Conservation (phyloP, 2,797 vertebrate genomes). For the Prionace glauca region DNA sequence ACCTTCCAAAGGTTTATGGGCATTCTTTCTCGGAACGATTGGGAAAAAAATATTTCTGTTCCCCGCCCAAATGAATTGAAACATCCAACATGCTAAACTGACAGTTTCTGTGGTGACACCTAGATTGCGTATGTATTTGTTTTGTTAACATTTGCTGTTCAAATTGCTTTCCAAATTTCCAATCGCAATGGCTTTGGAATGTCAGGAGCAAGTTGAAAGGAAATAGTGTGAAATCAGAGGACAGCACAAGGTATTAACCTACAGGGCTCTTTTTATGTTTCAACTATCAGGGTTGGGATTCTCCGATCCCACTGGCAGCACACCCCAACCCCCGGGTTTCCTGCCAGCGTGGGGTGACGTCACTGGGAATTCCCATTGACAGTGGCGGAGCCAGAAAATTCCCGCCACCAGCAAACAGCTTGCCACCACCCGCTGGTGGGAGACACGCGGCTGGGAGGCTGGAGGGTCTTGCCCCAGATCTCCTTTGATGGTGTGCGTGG, state of each 20-base stretch:
- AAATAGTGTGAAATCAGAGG: neutral
- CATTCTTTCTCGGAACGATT: neutral
- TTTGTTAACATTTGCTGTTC: neutral
- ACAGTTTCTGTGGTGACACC: neutral
- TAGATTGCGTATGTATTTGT: neutral
- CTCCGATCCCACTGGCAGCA: too few relatives aligned
- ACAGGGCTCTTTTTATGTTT: neutral
- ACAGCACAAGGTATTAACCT: neutral
- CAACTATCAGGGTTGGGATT: neutral
- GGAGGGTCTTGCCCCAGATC: neutral
- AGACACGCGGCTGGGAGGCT: too few relatives aligned
- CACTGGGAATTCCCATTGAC: too few relatives aligned
- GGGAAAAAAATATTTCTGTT: neutral
- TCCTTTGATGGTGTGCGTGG: neutral
- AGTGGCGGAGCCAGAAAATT: too few relatives aligned
- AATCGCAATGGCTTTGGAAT: neutral
- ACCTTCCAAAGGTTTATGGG: neutral
- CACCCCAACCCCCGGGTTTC: too few relatives aligned
- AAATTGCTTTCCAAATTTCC: neutral
- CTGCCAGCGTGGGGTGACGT: too few relatives aligned
- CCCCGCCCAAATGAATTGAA: neutral
- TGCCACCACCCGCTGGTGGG: too few relatives aligned
- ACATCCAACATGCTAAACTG: neutral
- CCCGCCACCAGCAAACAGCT: too few relatives aligned
- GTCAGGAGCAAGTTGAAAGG: neutral